These are phyloP conservation scores for Formicarius rufipectus DNA, from an alignment of 2,113 vertebrate species.

Conservation along the genomic window DNA sequence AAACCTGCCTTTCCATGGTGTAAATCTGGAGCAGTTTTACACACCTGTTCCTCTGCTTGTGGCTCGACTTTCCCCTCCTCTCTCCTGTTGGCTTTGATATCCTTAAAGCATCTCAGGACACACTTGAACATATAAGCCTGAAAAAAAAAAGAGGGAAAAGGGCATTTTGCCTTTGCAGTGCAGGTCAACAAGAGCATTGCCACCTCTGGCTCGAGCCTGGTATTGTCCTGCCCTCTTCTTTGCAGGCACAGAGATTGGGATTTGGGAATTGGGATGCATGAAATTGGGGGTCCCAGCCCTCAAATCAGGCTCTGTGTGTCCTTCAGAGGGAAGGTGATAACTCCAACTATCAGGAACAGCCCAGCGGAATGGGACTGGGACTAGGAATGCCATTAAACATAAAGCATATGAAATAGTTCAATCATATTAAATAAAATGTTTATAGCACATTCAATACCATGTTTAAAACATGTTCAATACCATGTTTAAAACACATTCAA, in stretches of 20 bases:
- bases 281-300: neutral
- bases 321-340: neutral
- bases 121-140: slow-evolving; percentile 78
- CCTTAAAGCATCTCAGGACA: slow-evolving; percentile 70
- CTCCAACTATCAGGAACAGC: neutral
- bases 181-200: neutral
- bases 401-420: neutral
- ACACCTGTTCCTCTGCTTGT: slow-evolving; percentile 60
- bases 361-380: neutral
- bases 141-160: neutral
- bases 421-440: neutral
- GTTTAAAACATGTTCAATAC: neutral
- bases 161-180: neutral
- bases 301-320: neutral
- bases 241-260: too few relatives aligned
- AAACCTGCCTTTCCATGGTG: accelerated
- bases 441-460: neutral
- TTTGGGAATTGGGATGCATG: too few relatives aligned
- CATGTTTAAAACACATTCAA: neutral
- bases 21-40: neutral
- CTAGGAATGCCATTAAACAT: neutral
- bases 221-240: neutral
- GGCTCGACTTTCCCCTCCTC: neutral
- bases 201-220: neutral
- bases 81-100: slow-evolving; percentile 49